phyloP scores from a whole-genome alignment of 2,888 invertebrate species.

The Hyppa rectilinea region DNA sequence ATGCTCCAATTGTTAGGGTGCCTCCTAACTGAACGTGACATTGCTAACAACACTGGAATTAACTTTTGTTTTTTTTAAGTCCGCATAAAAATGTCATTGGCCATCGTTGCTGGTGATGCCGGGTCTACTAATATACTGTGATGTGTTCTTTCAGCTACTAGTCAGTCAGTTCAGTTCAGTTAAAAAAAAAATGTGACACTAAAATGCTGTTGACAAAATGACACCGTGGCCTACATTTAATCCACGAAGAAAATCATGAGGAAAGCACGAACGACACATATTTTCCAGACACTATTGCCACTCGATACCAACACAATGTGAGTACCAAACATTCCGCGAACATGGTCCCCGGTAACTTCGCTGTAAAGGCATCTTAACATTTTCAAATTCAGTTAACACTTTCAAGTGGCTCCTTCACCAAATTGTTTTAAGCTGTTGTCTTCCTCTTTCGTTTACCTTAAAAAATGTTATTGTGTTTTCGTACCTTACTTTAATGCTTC shows the following conservation, averaged over 20 bases:
- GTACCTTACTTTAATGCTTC: conserved; percentile 73
- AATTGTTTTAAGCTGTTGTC: conserved; percentile 78
- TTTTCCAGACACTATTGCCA: conserved; percentile 24
- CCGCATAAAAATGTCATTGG: neutral
- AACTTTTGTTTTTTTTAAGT: conserved; percentile 15
- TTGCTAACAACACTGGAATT: conserved; percentile 28
- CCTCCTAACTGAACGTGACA: conserved; percentile 27
- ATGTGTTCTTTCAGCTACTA: neutral
- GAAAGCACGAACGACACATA: neutral
- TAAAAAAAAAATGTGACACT: neutral
- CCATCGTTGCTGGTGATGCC: neutral
- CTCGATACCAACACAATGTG: conserved; percentile 22
- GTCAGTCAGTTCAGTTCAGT: no score
- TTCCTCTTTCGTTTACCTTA: conserved; percentile 79
- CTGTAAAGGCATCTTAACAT: conserved; percentile 69
- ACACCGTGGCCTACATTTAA: conserved; percentile 23
- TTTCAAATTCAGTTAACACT: conserved; percentile 85
- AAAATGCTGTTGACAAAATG: conserved; percentile 9
- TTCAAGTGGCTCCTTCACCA: conserved; percentile 78
- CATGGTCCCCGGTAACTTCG: conserved; percentile 42
- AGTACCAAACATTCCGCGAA: conserved; percentile 34
- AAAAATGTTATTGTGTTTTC: conserved; percentile 81
- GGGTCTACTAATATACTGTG: neutral
- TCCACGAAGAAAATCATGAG: conserved; percentile 1
- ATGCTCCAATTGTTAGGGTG: conserved; percentile 56